A percentile compares a stretch with the other conserved stretches of the same genome.
Evolutionary conservation across 2,888 invertebrate species (phyloP).

Genomic region (Criorhina ranunculi): DNA sequence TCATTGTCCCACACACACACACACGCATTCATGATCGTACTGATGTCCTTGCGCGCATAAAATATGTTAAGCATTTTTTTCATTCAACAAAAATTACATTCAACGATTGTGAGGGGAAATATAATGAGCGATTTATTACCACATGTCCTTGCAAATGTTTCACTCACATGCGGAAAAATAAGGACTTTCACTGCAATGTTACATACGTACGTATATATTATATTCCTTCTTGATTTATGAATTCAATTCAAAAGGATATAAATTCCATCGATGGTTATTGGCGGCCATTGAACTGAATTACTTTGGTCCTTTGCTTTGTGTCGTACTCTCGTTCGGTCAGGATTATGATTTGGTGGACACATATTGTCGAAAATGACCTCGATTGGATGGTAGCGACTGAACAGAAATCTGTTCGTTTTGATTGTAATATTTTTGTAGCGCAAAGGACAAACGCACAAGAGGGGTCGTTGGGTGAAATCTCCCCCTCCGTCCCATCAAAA

Average conservation of each 20-base stretch:
- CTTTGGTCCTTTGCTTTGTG: slow-evolving; percentile 3
- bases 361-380: slow-evolving; percentile 33
- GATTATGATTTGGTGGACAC: slow-evolving; percentile 23
- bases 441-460: neutral
- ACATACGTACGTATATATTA: too few species aligned
- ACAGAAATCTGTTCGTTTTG: slow-evolving; percentile 12
- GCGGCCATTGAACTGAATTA: slow-evolving; percentile 58
- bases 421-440: slow-evolving; percentile 19
- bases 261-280: slow-evolving; percentile 69
- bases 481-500: slow-evolving; percentile 20
- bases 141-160: slow-evolving; percentile 44
- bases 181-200: slow-evolving; percentile 22
- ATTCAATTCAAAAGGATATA: slow-evolving; percentile 73
- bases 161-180: neutral
- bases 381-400: slow-evolving; percentile 7
- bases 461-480: neutral
- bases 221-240: slow-evolving; percentile 66
- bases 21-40: neutral
- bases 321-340: neutral
- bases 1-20: too few species aligned
- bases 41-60: slow-evolving; percentile 6
- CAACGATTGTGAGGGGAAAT: slow-evolving; percentile 20
- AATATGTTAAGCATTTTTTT: slow-evolving; percentile 9
- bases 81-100: slow-evolving; percentile 22
- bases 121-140: slow-evolving; percentile 55